phyloP scores from a whole-genome alignment of 2,113 vertebrate genomes.

The Lepus americanus region DNA sequence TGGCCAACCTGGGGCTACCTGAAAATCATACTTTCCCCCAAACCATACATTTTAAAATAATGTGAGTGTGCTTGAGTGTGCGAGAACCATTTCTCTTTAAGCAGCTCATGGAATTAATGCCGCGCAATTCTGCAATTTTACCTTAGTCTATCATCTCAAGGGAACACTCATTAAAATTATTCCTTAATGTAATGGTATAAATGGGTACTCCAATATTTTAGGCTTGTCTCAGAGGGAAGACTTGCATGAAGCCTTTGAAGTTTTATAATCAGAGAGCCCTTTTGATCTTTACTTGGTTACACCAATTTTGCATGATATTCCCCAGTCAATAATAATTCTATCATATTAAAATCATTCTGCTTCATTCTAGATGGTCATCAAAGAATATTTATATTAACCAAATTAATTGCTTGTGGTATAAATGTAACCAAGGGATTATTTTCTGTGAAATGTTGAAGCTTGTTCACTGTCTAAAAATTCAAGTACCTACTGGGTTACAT shows the following conservation, averaged over 20 bases:
- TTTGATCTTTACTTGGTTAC: conserved; percentile 69
- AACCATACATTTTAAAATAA: conserved; percentile 23
- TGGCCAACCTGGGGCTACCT: background rate
- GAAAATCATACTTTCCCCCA: background rate
- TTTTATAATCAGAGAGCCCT: conserved; percentile 54
- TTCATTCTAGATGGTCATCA: conserved; percentile 51
- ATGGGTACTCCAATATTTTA: conserved; percentile 49
- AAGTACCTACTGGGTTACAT: conserved; percentile 23
- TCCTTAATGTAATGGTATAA: conserved; percentile 55
- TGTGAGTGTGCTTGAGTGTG: background rate
- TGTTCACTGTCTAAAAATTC: background rate
- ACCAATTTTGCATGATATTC: conserved; percentile 69
- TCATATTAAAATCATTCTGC: conserved; percentile 59
- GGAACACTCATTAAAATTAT: conserved; percentile 62
- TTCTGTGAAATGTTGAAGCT: conserved; percentile 40
- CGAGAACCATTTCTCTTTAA: conserved; percentile 34
- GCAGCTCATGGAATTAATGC: background rate
- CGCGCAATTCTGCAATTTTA: conserved; percentile 49
- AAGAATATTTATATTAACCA: conserved; percentile 57
- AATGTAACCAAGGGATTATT: conserved; percentile 43
- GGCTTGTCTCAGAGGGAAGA: conserved; percentile 44
- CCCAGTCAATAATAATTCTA: conserved; percentile 66
- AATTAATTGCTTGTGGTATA: conserved; percentile 73
- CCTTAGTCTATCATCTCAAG: conserved; percentile 27
- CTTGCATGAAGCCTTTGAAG: conserved; percentile 74